Evolutionary conservation across 2,113 vertebrate genomes (phyloP).

Genomic region (Pao palembangensis): DNA sequence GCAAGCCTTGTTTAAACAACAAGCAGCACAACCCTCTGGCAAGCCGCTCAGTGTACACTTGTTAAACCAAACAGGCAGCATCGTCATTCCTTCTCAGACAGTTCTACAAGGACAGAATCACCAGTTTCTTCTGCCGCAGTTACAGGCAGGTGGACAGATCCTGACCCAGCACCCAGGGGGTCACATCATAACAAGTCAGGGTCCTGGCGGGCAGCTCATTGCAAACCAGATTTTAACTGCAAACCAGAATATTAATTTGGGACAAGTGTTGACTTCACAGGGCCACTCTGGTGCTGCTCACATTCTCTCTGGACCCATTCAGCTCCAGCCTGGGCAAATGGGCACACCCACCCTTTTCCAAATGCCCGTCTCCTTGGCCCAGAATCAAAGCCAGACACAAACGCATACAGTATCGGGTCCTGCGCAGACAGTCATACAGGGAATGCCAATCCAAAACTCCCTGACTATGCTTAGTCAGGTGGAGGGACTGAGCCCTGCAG

Average conservation of each 20-base stretch:
- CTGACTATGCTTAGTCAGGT: conserved; percentile 85
- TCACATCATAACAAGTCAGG: conserved; percentile 86
- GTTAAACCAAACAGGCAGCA: conserved; percentile 89
- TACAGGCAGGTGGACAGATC: conserved; percentile 86
- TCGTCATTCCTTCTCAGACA: conserved; percentile 91
- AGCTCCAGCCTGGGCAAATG: conserved; percentile 87
- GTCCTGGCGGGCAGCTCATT: conserved; percentile 83
- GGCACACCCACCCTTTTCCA: conserved; percentile 87
- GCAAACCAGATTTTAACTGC: conserved; percentile 90
- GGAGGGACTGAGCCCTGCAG: conserved; percentile 80
- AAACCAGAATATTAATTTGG: conserved; percentile 90
- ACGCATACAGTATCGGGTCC: conserved; percentile 73
- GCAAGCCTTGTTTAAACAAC: conserved; percentile 80
- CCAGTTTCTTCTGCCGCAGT: conserved; percentile 87
- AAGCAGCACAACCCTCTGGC: conserved; percentile 76
- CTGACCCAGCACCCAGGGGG: conserved; percentile 80
- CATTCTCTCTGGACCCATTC: conserved; percentile 88
- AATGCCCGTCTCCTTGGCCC: conserved; percentile 87
- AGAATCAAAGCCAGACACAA: conserved; percentile 78
- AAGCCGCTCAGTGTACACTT: conserved; percentile 92
- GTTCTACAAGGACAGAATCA: conserved; percentile 86
- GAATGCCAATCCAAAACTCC: conserved; percentile 86
- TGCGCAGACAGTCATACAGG: conserved; percentile 85
- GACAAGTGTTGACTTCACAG: conserved; percentile 85
- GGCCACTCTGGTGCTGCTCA: conserved; percentile 84